Percentiles rank a stretch among this genome's conserved stretches.
These are phyloP conservation scores for Moxostoma hubbsi DNA, from an alignment of 2,797 vertebrate species.

Conservation along the genomic window DNA sequence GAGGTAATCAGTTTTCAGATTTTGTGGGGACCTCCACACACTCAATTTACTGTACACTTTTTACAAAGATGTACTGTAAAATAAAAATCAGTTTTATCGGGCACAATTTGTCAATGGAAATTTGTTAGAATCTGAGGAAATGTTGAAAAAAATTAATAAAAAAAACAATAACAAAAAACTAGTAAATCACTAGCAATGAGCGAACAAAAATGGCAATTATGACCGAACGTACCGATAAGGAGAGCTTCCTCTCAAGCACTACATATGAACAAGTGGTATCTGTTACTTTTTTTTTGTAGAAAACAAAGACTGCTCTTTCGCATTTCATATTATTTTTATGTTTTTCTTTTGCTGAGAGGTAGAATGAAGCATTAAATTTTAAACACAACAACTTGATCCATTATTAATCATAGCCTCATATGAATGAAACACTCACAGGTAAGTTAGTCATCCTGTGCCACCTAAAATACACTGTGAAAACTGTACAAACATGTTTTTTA, in stretches of 20 bases:
- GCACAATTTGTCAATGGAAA: not conserved
- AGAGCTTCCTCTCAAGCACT: constrained; percentile 58
- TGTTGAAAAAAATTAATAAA: constrained; percentile 6
- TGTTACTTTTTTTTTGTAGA: constrained; percentile 77
- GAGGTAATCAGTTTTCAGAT: constrained; percentile 8
- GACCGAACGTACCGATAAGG: constrained; percentile 77
- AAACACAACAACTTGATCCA: constrained; percentile 73
- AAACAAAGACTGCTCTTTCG: constrained; percentile 78
- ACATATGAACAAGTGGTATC: constrained; percentile 77
- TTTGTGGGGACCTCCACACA: not conserved
- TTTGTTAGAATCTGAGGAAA: not conserved
- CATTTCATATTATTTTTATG: constrained; percentile 65
- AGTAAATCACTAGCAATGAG: constrained; percentile 10
- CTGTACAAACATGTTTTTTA: constrained; percentile 76
- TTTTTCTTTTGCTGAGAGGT: constrained; percentile 85
- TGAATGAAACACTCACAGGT: constrained; percentile 74
- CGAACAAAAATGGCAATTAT: constrained; percentile 74
- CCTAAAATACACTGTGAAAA: constrained; percentile 80
- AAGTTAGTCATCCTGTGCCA: constrained; percentile 78
- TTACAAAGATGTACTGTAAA: not conserved
- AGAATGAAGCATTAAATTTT: constrained; percentile 80
- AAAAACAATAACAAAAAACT: not conserved
- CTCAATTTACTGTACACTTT: not conserved
- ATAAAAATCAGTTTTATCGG: not conserved
- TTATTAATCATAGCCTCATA: constrained; percentile 70